These are phyloP conservation scores for Dasyornis broadbenti DNA, from an alignment of 2,113 vertebrate species.

Conservation along the genomic window DNA sequence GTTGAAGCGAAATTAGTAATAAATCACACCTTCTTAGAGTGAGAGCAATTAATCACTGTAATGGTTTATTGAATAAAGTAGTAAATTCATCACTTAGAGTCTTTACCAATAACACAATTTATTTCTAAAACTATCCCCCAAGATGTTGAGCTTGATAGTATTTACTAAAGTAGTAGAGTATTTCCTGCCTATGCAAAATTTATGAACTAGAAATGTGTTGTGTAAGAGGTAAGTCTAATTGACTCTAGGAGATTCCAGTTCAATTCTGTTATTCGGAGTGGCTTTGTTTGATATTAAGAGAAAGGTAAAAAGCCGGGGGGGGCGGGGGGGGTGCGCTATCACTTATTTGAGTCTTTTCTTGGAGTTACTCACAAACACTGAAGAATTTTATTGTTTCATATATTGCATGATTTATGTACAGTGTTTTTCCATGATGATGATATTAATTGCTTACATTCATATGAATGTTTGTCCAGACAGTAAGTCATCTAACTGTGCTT, in stretches of 20 bases:
- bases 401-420: neutral
- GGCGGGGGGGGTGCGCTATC: rapidly evolving
- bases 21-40: neutral
- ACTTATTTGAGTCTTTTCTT: neutral
- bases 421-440: neutral
- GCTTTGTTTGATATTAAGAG: neutral
- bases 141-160: neutral
- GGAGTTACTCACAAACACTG: neutral
- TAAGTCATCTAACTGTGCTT: neutral
- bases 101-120: neutral
- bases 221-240: neutral
- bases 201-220: neutral
- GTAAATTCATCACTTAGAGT: conserved; percentile 3
- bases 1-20: neutral
- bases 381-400: neutral
- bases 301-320: neutral
- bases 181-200: neutral
- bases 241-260: neutral
- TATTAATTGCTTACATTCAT: neutral
- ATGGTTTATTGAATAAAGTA: conserved; percentile 20
- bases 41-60: conserved; percentile 3
- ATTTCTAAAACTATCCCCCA: neutral
- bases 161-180: neutral
- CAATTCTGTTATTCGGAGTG: neutral
- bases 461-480: neutral